A percentile compares a stretch with the other conserved stretches of the same genome.
These are phyloP conservation scores for Macrosoma leucophasiata DNA, from an alignment of 2,888 invertebrate species.

Conservation along the genomic window DNA sequence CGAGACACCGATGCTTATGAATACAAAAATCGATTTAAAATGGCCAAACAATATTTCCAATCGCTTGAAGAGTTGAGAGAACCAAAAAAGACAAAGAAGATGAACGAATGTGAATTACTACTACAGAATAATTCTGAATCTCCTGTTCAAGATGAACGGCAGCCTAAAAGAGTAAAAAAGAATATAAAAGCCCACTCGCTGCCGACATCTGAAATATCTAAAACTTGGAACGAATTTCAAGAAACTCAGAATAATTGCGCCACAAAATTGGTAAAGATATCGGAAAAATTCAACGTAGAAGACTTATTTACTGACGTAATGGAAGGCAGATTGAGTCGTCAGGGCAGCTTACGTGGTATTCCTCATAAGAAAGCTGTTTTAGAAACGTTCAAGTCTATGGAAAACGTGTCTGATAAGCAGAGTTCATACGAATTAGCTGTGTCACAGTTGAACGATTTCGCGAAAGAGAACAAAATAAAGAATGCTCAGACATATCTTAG, in stretches of 20 bases:
- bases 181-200: constrained; percentile 57
- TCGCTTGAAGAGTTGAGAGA: constrained; percentile 61
- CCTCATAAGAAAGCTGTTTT: constrained; percentile 72
- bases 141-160: constrained; percentile 35
- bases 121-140: constrained; percentile 55
- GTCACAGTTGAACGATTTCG: constrained; percentile 50
- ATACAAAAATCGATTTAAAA: constrained; percentile 65
- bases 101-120: constrained; percentile 59
- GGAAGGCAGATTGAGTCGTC: constrained; percentile 61
- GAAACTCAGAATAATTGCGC: constrained; percentile 35
- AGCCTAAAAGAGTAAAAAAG: constrained; percentile 38
- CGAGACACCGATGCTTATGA: constrained; percentile 41
- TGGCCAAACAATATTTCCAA: constrained; percentile 67
- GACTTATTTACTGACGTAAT: constrained; percentile 68
- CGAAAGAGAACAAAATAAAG: constrained; percentile 45
- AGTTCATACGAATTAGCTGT: constrained; percentile 60
- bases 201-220: constrained; percentile 64
- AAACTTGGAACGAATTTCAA: constrained; percentile 55
- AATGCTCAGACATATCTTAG: constrained; percentile 64
- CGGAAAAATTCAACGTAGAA: constrained; percentile 70
- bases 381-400: constrained; percentile 70
- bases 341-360: constrained; percentile 70
- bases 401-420: constrained; percentile 52
- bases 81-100: constrained; percentile 43
- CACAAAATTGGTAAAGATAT: constrained; percentile 60